Percentiles rank a stretch among this genome's conserved stretches.
Conservation (phyloP, 2,888 invertebrate genomes). For the Nomada hirtipes region DNA sequence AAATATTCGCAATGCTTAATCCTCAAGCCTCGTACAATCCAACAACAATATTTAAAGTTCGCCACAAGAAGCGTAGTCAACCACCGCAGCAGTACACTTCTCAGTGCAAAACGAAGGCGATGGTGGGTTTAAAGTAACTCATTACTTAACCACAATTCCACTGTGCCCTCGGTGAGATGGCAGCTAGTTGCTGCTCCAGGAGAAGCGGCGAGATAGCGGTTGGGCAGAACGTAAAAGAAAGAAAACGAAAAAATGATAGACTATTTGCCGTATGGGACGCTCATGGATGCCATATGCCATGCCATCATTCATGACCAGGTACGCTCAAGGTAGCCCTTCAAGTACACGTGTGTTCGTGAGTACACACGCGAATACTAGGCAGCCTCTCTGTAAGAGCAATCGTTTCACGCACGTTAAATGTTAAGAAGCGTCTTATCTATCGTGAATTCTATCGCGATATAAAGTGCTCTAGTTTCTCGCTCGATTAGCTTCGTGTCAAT, state of each 20-base stretch:
- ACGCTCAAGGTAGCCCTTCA: conserved; percentile 51
- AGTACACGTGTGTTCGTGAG: conserved; percentile 15
- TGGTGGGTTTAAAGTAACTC: conserved; percentile 36
- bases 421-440: conserved; percentile 31
- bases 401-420: conserved; percentile 33
- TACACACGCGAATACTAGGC: conserved; percentile 33
- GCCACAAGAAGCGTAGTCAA: not conserved
- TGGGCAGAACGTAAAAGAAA: not conserved
- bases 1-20: not conserved
- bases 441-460: not conserved
- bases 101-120: conserved; percentile 13
- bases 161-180: not conserved
- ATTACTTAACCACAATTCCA: conserved; percentile 41
- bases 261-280: conserved; percentile 58
- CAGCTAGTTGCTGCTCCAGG: conserved; percentile 9
- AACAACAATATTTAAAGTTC: conserved; percentile 26
- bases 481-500: not conserved
- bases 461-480: conserved; percentile 2
- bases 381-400: conserved; percentile 35
- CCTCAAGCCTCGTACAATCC: conserved; percentile 2
- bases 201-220: conserved; percentile 21
- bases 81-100: not conserved
- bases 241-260: conserved; percentile 35
- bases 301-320: conserved; percentile 73
- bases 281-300: conserved; percentile 61